Base-by-base conservation (phyloP, 2,113 vertebrate species). In the Petromus typicus region DNA sequence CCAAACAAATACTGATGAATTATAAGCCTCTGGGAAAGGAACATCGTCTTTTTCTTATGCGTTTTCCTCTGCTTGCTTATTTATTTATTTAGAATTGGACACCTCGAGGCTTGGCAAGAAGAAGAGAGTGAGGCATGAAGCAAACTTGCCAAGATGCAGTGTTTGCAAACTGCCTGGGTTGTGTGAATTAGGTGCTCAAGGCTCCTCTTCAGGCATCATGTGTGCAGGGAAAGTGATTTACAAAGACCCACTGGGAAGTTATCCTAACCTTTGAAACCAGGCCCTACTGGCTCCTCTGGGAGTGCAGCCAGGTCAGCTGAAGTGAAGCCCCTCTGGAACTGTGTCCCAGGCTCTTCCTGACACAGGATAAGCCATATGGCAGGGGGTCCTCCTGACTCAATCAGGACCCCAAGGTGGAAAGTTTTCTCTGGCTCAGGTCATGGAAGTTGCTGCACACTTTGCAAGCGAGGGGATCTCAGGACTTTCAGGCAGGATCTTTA, bases 1-100 rank as follows among this genome's bases (percentile, higher is more conserved):
- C 66, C 69, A 95, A 93, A 96, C 94, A 94, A 92, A 97, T 61
- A 51, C 85, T 37, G 76, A 82, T 27, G 95, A 96, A 82, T 96
- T 94, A 45, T 43, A 93, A 56, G 64, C 89, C 80, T 63, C 94
- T 59, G 89, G 51, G 71, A 95, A 84, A 91, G 61, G 23, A 93
- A 20, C 18, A 27, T 34, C 1, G 5, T 88, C 30, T 69, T 61
- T 78, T 45, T 63, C 57, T 9, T 84, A 43, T 75, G 32, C 63
- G 23, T 64, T 71, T 56, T 78, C n/a, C 48, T 40, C 34, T 80
- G 63, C 23, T 54, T 82, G 64, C 83, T 85, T 85, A 22, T 93
- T 75, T 84, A 45, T 89, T 75, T 87, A 80, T 90, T 94, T 80
- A 86, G 67, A 76, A 48, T n/a, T 54, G 27, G 20, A 63, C n/a